Evolutionary conservation across 2,888 invertebrate species (phyloP), one percentile per base, ranked within the genome.

Genomic region (Melanostoma scalare): DNA sequence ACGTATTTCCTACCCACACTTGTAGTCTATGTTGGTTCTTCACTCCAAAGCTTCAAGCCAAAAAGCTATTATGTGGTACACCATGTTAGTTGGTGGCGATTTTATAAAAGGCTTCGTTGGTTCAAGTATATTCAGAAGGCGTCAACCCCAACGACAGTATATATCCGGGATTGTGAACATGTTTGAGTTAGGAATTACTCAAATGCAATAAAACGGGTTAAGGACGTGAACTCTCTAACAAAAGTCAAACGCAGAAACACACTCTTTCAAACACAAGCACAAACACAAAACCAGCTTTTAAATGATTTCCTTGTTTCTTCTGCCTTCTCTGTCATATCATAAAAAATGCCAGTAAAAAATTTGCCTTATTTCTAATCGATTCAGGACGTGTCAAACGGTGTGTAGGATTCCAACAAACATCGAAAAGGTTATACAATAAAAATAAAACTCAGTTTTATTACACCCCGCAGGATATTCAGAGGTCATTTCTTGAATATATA

Each of bases 61-160:
- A 69, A 75, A 63, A 67, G 60, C 76, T 67, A 72, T 81, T 81
- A 71, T 76, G 80, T 30, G 80, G 80, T 58, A 55, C 20, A 65
- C 80, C 76, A 71, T 48, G 76, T 71, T 67, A 81, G 80, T 80
- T 53, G 75, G 63, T 42, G 63, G 75, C 50, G 67, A 48, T 67
- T 67, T 68, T 68, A 53, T 61, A 48, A 56, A 68, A 73, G 74
- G 20, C 65, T 63, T 20, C 30, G 42, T 77, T 61, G 31, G 38
- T 52, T 46, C 30, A 72, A 58, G 60, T 50, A 20, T 20, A 67
- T 65, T 67, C 67, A 48, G 55, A 42, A 73, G 55, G 46, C 53
- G 72, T 73, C 50, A 31, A 50, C 46, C 30, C 38, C 50, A 38
- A n/a, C 48, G 50, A 38, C n/a, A 60, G 44, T 8, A 42, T 42